These are phyloP conservation scores for Micoletzkya japonica DNA, from an alignment of 2,888 invertebrate species.

Conservation along the genomic window DNA sequence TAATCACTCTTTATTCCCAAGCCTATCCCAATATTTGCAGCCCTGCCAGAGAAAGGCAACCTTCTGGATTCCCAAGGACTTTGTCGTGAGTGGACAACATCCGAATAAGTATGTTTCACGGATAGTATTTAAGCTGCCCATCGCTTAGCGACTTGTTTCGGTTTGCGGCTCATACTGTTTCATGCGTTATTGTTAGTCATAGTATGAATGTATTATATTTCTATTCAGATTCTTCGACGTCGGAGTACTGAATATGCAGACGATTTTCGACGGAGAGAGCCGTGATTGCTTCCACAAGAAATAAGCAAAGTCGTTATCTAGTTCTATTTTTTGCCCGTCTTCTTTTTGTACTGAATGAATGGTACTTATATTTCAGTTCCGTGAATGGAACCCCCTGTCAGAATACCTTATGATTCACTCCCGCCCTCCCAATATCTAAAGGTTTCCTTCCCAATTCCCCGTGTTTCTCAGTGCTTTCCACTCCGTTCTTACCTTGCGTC, in stretches of 20 bases:
- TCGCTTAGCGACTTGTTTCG: not conserved
- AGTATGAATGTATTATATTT: not conserved
- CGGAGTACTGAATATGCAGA: slow-evolving; percentile 45
- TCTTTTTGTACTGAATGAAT: too few species aligned
- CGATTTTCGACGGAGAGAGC: slow-evolving; percentile 45
- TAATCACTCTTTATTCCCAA: not conserved
- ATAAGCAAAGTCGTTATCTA: too few species aligned
- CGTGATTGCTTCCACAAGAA: slow-evolving; percentile 45
- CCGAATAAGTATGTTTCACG: slow-evolving; percentile 42
- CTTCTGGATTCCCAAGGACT: slow-evolving; percentile 45
- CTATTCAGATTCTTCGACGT: slow-evolving; percentile 32
- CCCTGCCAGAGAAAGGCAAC: slow-evolving; percentile 48
- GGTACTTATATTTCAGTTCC: too few species aligned
- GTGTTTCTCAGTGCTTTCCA: too few species aligned
- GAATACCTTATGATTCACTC: too few species aligned
- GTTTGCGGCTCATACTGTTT: not conserved
- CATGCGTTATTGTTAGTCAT: not conserved
- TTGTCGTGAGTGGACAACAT: slow-evolving; percentile 43
- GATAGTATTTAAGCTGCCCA: too few species aligned
- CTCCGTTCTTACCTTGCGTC: too few species aligned
- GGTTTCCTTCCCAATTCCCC: too few species aligned
- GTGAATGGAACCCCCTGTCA: too few species aligned
- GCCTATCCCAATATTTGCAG: too few species aligned
- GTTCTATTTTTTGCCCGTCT: too few species aligned
- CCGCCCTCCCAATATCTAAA: too few species aligned